phyloP scores from a whole-genome alignment of 2,113 vertebrate genomes.

The Scortum barcoo region DNA sequence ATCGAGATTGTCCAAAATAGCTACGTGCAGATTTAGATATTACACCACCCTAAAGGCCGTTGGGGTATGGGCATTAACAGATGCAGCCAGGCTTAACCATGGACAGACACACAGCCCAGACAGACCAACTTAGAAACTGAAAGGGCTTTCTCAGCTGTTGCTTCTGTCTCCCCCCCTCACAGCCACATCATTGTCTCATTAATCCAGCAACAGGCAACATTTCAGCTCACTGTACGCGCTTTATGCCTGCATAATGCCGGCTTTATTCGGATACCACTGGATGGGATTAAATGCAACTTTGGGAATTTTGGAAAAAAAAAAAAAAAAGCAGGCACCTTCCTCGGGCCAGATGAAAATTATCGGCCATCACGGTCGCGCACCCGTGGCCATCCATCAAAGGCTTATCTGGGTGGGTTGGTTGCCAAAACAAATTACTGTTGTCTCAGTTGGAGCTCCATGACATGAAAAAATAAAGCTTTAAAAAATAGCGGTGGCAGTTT shows the following conservation, averaged over 20 bases:
- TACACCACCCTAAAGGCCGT: constrained; percentile 37
- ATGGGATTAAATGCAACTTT: constrained; percentile 9
- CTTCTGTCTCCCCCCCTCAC: constrained; percentile 46
- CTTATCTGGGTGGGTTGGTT: constrained; percentile 49
- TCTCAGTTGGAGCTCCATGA: constrained; percentile 52
- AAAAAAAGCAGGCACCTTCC: constrained; percentile 8
- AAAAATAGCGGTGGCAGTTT: background rate
- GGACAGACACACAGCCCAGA: constrained; percentile 57
- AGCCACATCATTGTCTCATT: constrained; percentile 50
- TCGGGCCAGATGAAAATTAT: constrained; percentile 29
- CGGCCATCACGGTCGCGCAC: constrained; percentile 14
- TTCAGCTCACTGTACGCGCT: constrained; percentile 27
- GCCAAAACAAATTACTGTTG: constrained; percentile 67
- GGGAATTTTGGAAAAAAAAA: too few species aligned
- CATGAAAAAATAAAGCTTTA: constrained; percentile 45
- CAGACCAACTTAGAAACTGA: constrained; percentile 64
- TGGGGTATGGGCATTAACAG: constrained; percentile 66
- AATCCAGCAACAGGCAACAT: constrained; percentile 45
- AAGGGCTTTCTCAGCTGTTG: constrained; percentile 76
- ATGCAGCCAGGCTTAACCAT: constrained; percentile 59
- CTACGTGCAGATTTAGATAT: constrained; percentile 53
- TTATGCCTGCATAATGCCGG: constrained; percentile 6
- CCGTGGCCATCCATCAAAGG: constrained; percentile 58
- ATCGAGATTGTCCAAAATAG: constrained; percentile 44
- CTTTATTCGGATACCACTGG: constrained; percentile 23